Percentiles rank a stretch among this genome's conserved stretches.
phyloP scores from a whole-genome alignment of 2,113 vertebrate genomes.

The Psittacula cyanocephala region DNA sequence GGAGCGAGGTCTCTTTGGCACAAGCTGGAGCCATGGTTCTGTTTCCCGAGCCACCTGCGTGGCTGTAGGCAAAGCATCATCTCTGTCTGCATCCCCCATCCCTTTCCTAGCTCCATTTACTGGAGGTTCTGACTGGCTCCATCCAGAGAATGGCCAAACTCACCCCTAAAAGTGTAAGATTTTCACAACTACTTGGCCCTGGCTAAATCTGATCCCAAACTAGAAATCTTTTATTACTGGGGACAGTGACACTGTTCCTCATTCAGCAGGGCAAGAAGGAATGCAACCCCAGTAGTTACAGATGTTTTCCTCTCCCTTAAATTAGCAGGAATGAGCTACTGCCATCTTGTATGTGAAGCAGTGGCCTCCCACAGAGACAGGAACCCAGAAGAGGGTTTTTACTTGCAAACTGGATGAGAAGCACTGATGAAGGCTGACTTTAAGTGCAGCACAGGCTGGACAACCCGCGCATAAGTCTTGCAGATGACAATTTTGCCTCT shows the following conservation, averaged over 20 bases:
- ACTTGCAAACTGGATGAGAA: neutral
- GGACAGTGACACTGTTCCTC: neutral
- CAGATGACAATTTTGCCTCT: neutral
- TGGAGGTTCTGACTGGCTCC: neutral
- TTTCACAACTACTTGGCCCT: neutral
- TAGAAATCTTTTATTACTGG: rapidly evolving
- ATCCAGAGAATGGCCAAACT: neutral
- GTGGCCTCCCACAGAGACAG: neutral
- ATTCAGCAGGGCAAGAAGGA: neutral
- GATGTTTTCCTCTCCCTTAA: neutral
- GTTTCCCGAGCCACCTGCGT: neutral
- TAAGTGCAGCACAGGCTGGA: neutral
- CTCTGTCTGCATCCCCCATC: neutral
- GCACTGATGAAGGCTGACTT: neutral
- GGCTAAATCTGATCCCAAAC: neutral
- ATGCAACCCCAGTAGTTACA: neutral
- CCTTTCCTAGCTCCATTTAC: neutral
- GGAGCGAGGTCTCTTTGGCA: constrained; percentile 32
- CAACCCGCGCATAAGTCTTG: rapidly evolving
- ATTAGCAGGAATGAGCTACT: neutral
- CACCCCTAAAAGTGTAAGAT: too few relatives aligned
- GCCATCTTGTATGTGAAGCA: neutral
- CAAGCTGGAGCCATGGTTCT: neutral
- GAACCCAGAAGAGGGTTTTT: neutral
- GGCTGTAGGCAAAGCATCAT: neutral